Evolutionary conservation across 1,140 invertebrate genomes (phyloP), one percentile per base, ranked within the genome.

Genomic region (Thaumatotibia leucotreta): DNA sequence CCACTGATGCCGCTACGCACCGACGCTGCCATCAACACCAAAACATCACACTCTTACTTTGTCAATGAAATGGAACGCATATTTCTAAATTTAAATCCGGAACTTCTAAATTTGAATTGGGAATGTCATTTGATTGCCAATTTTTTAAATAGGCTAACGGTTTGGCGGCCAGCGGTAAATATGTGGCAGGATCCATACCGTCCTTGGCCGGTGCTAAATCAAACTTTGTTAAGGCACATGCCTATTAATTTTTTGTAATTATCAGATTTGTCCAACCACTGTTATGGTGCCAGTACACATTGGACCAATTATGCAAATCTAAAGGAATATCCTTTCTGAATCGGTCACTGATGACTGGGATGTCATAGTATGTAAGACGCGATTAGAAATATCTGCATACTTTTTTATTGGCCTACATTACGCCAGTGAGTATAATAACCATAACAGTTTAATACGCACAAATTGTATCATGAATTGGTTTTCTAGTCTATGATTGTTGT

Each of bases 141-240:
- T 64, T 70, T 62, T 39, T 62, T 58, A 52, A 24, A 69, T 65
- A 96, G 96, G 96, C 97, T 54, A 98, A 98, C 89, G 92, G 93
- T 78, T 91, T 94, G 63, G 97, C 97, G 67, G 93, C 93, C 71
- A 90, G 94, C 85, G 97, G 95, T 72, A 94, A 97, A 91, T 98
- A 98, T 77, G 92, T 91, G 22, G 93, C 95, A 74, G 97, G 96
- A 49, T 96, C 94, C 50, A 93, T 95, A 73, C 89, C 92, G 22
- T 96, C 95, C 50, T 92, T 94, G 69, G 96, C 96, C 68, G 94
- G 93, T 54, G 87, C 90, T 66, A 92, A 94, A 77, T 97, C 96
- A 66, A 94, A 97, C 80, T 97, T 96, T 92, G 92, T 96, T 66
- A 94, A 95, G 88, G 84, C 94, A 63, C 96, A 97, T 83, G 93